Percentiles rank a stretch among this genome's conserved stretches.
These are phyloP conservation scores for Euphydryas editha DNA, from an alignment of 2,888 invertebrate genomes.

Conservation along the genomic window DNA sequence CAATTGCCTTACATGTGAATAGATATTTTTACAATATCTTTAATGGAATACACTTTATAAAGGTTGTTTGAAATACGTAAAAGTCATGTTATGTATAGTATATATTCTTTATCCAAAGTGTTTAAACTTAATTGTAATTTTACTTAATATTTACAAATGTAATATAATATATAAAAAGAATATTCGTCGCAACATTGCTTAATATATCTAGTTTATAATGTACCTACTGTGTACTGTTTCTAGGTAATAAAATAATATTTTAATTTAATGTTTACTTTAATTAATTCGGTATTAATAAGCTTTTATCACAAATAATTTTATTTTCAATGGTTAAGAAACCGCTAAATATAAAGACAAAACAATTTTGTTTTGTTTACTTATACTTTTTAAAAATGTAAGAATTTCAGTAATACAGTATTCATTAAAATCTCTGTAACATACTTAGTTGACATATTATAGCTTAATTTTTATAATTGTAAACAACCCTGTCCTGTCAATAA, in stretches of 20 bases:
- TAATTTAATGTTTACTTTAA: constrained; percentile 25
- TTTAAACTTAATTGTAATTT: background rate
- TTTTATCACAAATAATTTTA: constrained; percentile 28
- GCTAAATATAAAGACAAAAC: constrained; percentile 11
- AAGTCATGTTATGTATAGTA: too few relatives aligned
- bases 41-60: too few relatives aligned
- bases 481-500: too few relatives aligned
- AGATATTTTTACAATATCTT: too few relatives aligned
- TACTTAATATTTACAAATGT: constrained; percentile 4
- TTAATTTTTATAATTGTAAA: too few relatives aligned
- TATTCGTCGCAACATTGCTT: background rate
- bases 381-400: background rate
- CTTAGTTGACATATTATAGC: too few relatives aligned
- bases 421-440: background rate
- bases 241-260: constrained; percentile 21
- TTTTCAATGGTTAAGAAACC: constrained; percentile 4
- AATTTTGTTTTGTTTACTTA: constrained; percentile 5
- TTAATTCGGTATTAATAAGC: constrained; percentile 9
- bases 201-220: constrained; percentile 11
- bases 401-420: constrained; percentile 4
- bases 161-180: constrained; percentile 1
- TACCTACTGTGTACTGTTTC: constrained; percentile 14
- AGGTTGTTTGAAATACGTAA: too few relatives aligned
- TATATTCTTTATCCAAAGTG: background rate
- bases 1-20: too few relatives aligned